phyloP scores from a whole-genome alignment of 2,888 invertebrate genomes.

The Dioctria linearis region DNA sequence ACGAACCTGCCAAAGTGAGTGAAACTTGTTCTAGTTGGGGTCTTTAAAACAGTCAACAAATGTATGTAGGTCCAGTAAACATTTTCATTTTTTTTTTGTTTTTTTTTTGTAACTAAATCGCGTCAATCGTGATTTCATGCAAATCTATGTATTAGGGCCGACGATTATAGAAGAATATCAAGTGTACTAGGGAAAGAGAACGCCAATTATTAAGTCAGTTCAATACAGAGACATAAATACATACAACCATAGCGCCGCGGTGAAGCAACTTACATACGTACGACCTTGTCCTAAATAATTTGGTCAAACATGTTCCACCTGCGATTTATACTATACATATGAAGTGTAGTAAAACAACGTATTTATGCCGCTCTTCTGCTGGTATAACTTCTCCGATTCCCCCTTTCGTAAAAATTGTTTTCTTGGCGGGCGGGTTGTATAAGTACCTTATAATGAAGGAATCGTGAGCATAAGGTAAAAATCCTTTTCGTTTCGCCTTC shows the following conservation, averaged over 20 bases:
- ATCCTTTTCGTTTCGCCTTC: constrained; percentile 30
- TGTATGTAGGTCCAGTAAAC: not conserved
- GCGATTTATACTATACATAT: not conserved
- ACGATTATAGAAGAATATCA: constrained; percentile 39
- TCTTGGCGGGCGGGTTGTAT: constrained; percentile 3
- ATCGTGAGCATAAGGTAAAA: constrained; percentile 32
- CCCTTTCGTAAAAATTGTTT: not conserved
- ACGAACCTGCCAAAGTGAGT: constrained; percentile 10
- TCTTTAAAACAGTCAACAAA: constrained; percentile 26
- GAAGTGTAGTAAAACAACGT: constrained; percentile 9
- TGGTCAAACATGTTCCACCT: constrained; percentile 53
- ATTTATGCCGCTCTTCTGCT: not conserved
- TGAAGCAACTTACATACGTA: not conserved
- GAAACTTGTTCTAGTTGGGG: not conserved
- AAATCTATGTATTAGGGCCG: constrained; percentile 47
- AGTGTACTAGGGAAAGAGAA: constrained; percentile 34
- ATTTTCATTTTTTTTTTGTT: not conserved
- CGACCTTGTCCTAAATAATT: constrained; percentile 58
- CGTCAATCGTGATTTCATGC: constrained; percentile 40
- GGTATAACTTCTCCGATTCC: not conserved
- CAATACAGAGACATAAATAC: not conserved
- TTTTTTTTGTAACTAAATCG: not conserved
- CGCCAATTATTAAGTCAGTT: constrained; percentile 18
- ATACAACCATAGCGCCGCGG: not conserved
- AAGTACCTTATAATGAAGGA: not conserved